Conservation (phyloP, 35 echinoderm and acorn worm species). For the Heliocidaris tuberculata region DNA sequence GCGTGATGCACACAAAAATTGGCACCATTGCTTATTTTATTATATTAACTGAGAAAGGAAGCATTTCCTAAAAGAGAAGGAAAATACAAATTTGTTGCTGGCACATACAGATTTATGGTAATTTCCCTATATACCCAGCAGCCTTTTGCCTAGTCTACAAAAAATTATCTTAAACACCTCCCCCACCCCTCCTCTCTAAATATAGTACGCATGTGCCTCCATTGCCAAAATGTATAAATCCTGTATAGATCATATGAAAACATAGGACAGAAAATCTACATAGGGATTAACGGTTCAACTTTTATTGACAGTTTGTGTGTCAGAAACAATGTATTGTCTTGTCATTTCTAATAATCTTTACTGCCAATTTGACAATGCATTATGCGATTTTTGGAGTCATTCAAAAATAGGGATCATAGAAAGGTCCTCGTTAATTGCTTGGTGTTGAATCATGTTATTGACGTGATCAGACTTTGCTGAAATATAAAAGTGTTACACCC, state of each 20-base stretch:
- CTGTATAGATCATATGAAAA: not conserved
- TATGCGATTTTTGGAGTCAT: not conserved
- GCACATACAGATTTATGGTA: not conserved
- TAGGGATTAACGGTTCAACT: not conserved
- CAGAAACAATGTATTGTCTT: not conserved
- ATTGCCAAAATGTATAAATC: not conserved
- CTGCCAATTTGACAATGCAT: not conserved
- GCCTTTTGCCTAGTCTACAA: not conserved
- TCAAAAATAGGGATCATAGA: not conserved
- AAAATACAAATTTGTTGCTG: not conserved
- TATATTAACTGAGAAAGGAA: not conserved
- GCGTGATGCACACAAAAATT: not conserved
- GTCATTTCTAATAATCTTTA: not conserved
- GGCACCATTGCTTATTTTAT: not conserved
- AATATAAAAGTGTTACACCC: too few relatives aligned
- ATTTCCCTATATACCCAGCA: not conserved
- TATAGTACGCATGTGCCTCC: not conserved
- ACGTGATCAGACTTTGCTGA: not conserved
- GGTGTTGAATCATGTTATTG: not conserved
- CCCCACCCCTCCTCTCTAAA: not conserved
- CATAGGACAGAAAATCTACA: not conserved
- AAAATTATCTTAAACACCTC: not conserved
- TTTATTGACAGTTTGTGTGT: not conserved
- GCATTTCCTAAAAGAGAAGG: not conserved
- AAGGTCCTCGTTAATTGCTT: not conserved